Evolutionary conservation across 2,797 vertebrate species (phyloP).

Genomic region (Lophotriccus pileatus): DNA sequence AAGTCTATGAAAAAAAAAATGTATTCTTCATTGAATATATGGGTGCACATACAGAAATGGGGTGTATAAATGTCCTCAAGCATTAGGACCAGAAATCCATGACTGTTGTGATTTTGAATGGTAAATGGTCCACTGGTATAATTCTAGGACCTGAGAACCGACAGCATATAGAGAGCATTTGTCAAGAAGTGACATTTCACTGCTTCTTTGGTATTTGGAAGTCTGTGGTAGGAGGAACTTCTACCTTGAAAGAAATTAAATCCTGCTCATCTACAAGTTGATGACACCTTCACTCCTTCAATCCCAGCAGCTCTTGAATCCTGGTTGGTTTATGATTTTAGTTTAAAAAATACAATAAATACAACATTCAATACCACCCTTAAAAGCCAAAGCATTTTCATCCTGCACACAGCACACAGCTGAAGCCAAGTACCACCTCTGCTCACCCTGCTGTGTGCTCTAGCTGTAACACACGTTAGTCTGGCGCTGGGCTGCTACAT

Average conservation of each 20-base stretch:
- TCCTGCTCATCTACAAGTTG: not conserved
- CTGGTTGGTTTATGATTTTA: not conserved
- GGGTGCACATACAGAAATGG: not conserved
- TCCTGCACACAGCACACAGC: rapidly evolving
- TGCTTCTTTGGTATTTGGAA: not conserved
- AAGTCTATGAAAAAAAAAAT: not conserved
- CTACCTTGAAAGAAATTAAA: not conserved
- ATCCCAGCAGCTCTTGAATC: not conserved
- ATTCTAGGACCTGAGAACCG: not conserved
- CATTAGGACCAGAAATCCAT: not conserved
- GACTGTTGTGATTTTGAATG: not conserved
- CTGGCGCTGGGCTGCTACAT: not conserved
- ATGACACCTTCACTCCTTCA: not conserved
- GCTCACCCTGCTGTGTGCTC: rapidly evolving
- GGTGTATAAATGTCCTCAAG: not conserved
- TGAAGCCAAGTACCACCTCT: not conserved
- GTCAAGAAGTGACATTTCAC: not conserved
- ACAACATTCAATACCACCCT: not conserved
- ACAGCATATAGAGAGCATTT: not conserved
- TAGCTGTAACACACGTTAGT: rapidly evolving
- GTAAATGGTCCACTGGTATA: not conserved
- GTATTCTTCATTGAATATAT: not conserved
- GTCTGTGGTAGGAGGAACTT: not conserved
- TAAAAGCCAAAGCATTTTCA: not conserved
- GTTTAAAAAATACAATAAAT: rapidly evolving